Evolutionary conservation across 2,888 invertebrate species (phyloP), one percentile per base, ranked within the genome.

Genomic region (Amiota communis): DNA sequence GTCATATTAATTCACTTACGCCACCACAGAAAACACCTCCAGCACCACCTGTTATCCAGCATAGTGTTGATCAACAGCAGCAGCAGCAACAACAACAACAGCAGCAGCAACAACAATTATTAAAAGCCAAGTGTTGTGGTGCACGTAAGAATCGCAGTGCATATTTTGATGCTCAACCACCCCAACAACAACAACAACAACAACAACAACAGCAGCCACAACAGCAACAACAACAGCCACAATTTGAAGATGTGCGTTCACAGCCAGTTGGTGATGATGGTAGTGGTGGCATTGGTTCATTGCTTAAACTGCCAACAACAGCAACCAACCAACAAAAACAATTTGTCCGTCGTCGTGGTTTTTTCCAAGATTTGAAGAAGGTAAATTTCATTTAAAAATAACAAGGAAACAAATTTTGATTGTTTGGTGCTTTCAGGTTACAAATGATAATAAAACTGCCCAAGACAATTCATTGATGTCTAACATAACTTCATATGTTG

Each of bases 231-330:
- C 81, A 87, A 78, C 80, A 86, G 59, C 86, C 81, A 74, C 81
- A 80, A 71, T 75, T 81, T 13, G 84, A 86, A 49, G 87, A 87
- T 73, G 89, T 91, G 56, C 90, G 92, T 63, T 91, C 91, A 17
- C 91, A 91, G 78, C 90, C 90, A 2, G 81, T 90, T 73, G 90
- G 90, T 1, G 90, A 90, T 74, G 90, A 90, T 78, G 90, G 88
- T 2, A 82, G 76, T 57, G 80, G 80, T 12, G 78, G 76, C 63
- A 74, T 74, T 0, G 36, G 36, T 36, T 2, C 0, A n/a, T 4
- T 8, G 15, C 48, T n/a, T 36, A 36, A 6, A 76, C 12, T 71
- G 78, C 36, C 36, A 36, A 9, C 23, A 23, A 74, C 76, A 12
- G 51, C 72, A 20, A 75, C 70, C 20, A 57, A 71, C 47, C 76